Base-by-base conservation (phyloP, 2,888 invertebrate species). In the Pyrrhosoma nymphula region DNA sequence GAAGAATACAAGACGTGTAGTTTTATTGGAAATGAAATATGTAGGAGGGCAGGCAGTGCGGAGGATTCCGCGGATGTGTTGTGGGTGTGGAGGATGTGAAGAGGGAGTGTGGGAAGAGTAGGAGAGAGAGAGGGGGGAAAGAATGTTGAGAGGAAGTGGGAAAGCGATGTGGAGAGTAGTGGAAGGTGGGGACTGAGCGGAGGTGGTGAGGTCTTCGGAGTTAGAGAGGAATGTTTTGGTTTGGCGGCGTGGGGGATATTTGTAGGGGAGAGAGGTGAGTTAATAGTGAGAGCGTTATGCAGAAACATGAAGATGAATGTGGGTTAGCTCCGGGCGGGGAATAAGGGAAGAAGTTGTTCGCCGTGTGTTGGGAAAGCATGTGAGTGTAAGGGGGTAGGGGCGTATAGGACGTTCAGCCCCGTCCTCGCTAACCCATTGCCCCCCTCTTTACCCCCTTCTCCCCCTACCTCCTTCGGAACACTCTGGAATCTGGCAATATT, bases 1-100 rank as follows among this genome's bases (percentile, higher is more conserved):
- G 93, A 93, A 93, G 93, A 93, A 93, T 93, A 93, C 93, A 93
- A 93, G 93, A 69, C 75, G 69, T 55, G 63, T 93, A 93, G 63
- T 93, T 93, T 69, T 93, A 93, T 93, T 93, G 93, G 93, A 93
- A 93, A 93, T 93, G 93, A 93, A 93, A 93, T 69, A 93, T 93
- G 93, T 75, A 75, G 69, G 55, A 75, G 93, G 93, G 69, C 47
- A 63, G 35, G 91, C 35, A 63, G 91, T 91, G 39, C n/a, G 82
- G 82, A 82, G 82, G 35, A 82, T 35, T 35, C 82, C 82, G 82
- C 82, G 82, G 35, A 14, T 60, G 60, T 60, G 60, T 60, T 60
- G 16, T 20, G 60, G 60, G 18, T 60, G 16, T 60, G 18, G 82
- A 0, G 14, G 82, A 82, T 0, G 69, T 69, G 69, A 69, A 12